Conservation (phyloP, 2,113 vertebrate species). For the Crotalus helleri region DNA sequence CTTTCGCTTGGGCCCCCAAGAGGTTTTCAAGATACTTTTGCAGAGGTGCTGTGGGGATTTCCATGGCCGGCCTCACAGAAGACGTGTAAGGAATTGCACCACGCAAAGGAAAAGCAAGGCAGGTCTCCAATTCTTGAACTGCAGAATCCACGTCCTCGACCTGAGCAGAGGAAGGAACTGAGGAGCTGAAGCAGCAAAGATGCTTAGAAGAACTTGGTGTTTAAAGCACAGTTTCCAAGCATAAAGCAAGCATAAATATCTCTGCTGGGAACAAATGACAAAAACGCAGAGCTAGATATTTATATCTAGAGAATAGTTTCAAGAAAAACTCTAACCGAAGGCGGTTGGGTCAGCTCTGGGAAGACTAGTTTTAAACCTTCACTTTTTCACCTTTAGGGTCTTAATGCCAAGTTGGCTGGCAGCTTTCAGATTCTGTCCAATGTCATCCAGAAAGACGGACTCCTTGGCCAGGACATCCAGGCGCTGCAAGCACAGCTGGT, state of each 20-base stretch:
- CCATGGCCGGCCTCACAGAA: slow-evolving; percentile 59
- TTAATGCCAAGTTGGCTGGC: slow-evolving; percentile 76
- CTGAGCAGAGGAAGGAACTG: slow-evolving; percentile 53
- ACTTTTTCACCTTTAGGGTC: slow-evolving; percentile 70
- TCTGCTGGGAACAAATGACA: background rate
- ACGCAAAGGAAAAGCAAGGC: slow-evolving; percentile 69
- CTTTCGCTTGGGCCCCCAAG: slow-evolving; percentile 57
- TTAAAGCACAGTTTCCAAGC: background rate
- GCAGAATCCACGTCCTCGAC: slow-evolving; percentile 66
- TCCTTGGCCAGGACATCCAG: slow-evolving; percentile 71
- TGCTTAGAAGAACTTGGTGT: background rate
- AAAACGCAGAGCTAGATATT: background rate
- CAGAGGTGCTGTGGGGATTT: slow-evolving; percentile 67
- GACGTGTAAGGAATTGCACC: slow-evolving; percentile 54
- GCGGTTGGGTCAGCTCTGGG: background rate
- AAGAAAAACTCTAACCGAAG: background rate
- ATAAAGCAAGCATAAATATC: too few species aligned
- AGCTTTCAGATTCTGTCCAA: slow-evolving; percentile 68
- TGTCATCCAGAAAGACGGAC: slow-evolving; percentile 76
- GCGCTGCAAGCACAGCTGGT: slow-evolving; percentile 68
- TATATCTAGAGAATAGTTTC: background rate
- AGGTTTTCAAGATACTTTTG: slow-evolving; percentile 69
- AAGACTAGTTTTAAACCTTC: background rate
- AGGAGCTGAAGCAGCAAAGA: background rate
- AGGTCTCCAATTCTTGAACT: slow-evolving; percentile 71